phyloP scores from a whole-genome alignment of 2,113 vertebrate genomes.

The Myrmophylax atrothorax region DNA sequence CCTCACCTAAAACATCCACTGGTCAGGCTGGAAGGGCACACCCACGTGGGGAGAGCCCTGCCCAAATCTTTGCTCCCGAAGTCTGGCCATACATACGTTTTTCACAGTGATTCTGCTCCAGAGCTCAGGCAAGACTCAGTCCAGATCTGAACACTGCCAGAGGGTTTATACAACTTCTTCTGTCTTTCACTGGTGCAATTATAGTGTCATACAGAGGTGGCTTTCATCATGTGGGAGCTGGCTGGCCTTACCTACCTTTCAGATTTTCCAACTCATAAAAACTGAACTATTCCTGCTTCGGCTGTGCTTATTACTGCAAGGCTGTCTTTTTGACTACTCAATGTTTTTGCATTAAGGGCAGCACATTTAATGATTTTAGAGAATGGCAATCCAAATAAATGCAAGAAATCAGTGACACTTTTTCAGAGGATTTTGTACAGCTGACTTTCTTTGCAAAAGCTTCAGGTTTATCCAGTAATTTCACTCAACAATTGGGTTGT shows the following conservation, averaged over 20 bases:
- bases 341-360: background rate
- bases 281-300: background rate
- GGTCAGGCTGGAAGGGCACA: no score
- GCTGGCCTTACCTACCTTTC: background rate
- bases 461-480: background rate
- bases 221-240: background rate
- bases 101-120: background rate
- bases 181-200: background rate
- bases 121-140: background rate
- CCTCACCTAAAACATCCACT: no score
- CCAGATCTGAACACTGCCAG: background rate
- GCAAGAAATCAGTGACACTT: background rate
- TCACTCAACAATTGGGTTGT: background rate
- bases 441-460: background rate
- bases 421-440: background rate
- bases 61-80: no score
- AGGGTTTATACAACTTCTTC: background rate
- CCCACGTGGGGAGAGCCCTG: no score
- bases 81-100: background rate
- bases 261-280: background rate
- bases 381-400: background rate
- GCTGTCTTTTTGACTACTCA: background rate
- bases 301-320: background rate
- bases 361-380: background rate
- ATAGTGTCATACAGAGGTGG: background rate